Conservation (phyloP, 2,888 invertebrate species). For the Drosophila meridionalis region DNA sequence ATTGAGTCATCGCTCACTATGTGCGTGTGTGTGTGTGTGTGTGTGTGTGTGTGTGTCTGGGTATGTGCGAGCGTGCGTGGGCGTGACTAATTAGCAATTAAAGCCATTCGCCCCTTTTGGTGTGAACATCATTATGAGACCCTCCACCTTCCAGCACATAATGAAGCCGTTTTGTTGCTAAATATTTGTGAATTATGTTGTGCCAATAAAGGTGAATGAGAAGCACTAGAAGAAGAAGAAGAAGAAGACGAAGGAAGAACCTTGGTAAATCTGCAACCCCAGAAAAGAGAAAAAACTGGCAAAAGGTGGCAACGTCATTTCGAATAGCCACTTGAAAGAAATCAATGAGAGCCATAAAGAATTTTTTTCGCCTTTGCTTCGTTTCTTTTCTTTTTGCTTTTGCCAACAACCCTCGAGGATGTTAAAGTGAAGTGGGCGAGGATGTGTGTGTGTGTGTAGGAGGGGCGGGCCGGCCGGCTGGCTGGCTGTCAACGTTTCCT, state of each 20-base stretch:
- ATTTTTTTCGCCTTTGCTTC: slow-evolving; percentile 21
- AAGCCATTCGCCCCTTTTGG: slow-evolving; percentile 51
- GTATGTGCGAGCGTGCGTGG: slow-evolving; percentile 32
- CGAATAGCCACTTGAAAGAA: slow-evolving; percentile 59
- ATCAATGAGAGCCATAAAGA: slow-evolving; percentile 62
- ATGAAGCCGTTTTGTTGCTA: slow-evolving; percentile 25
- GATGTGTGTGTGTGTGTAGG: background rate
- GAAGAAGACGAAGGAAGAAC: slow-evolving; percentile 6
- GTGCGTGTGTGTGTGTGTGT: background rate
- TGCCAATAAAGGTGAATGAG: slow-evolving; percentile 34
- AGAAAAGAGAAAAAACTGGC: slow-evolving; percentile 4
- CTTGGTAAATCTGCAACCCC: slow-evolving; percentile 34
- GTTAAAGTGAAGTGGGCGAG: background rate
- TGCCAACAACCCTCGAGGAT: slow-evolving; percentile 57
- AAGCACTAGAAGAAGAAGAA: background rate
- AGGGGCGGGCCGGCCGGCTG: slow-evolving; percentile 42
- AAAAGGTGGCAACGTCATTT: slow-evolving; percentile 57
- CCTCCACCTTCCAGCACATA: background rate
- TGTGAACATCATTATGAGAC: slow-evolving; percentile 54
- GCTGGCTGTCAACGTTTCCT: slow-evolving; percentile 60
- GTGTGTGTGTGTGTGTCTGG: background rate
- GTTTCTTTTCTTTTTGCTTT: slow-evolving; percentile 28
- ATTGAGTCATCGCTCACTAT: slow-evolving; percentile 60
- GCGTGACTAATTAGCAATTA: slow-evolving; percentile 77
- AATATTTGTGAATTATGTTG: slow-evolving; percentile 54